Conservation (phyloP, 2,797 vertebrate genomes). For the Loris lydekkerianus region DNA sequence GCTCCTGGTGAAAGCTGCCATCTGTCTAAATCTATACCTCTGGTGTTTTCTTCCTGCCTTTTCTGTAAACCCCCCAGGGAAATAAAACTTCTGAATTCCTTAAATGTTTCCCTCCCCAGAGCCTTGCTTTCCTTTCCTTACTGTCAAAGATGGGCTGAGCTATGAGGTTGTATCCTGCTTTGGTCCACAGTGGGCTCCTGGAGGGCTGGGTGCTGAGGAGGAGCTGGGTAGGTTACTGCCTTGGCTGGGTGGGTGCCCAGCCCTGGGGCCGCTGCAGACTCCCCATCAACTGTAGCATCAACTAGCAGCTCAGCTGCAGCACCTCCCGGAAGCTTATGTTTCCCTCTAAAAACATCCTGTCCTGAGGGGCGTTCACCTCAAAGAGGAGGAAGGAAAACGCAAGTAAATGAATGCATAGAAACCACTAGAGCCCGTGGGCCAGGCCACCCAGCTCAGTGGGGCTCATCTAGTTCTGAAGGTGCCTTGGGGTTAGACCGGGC, state of each 20-base stretch:
- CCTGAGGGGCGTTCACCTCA: slow-evolving; percentile 86
- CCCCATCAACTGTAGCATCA: not conserved
- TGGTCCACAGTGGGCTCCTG: fast-evolving
- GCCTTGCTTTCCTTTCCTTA: not conserved
- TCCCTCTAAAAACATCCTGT: slow-evolving; percentile 90
- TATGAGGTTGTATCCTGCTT: not conserved
- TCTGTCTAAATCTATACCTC: not conserved
- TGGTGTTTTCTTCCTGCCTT: not conserved
- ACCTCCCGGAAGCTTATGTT: slow-evolving; percentile 85
- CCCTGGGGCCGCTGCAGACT: not conserved
- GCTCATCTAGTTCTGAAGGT: slow-evolving; percentile 10
- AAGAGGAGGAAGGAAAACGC: slow-evolving; percentile 82
- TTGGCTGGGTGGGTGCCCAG: not conserved
- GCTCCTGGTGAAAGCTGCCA: not conserved
- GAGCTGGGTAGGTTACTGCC: not conserved
- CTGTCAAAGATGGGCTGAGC: not conserved
- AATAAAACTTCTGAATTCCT: not conserved
- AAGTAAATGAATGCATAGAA: slow-evolving; percentile 76
- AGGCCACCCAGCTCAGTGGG: slow-evolving; percentile 63
- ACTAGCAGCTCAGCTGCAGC: slow-evolving; percentile 78
- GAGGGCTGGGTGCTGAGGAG: not conserved
- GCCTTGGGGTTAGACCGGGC: not conserved
- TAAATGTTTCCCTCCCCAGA: not conserved
- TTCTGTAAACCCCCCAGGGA: not conserved
- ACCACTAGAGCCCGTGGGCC: slow-evolving; percentile 64